phyloP scores from a whole-genome alignment of 64 coral and sea anemone species.

The Acropora yongei region DNA sequence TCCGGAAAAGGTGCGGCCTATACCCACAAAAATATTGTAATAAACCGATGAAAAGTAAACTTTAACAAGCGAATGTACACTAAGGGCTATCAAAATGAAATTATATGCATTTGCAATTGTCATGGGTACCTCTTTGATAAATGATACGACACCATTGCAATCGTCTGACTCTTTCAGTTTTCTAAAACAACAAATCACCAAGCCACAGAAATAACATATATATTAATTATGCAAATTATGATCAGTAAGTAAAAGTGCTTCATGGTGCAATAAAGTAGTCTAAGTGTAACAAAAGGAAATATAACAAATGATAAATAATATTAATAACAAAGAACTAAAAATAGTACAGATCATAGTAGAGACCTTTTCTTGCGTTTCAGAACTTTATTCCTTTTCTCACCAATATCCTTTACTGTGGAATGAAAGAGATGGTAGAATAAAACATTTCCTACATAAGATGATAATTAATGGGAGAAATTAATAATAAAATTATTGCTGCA shows the following conservation, averaged over 20 bases:
- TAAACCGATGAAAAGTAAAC: no score
- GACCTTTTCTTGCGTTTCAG: constrained; percentile 21
- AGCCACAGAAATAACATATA: not conserved
- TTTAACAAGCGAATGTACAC: no score
- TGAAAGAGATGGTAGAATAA: not conserved
- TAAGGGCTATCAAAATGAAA: not conserved
- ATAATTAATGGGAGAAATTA: no score
- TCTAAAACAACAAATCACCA: not conserved
- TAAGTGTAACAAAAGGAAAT: no score
- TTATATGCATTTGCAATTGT: not conserved
- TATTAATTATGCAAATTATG: no score
- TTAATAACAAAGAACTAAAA: not conserved
- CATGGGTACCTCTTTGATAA: not conserved
- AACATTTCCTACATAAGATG: not conserved
- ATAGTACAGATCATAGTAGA: not conserved
- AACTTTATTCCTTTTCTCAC: not conserved
- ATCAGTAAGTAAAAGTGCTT: no score
- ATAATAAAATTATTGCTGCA: no score
- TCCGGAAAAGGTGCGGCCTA: no score
- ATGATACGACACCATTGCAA: constrained; percentile 1
- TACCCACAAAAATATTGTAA: no score
- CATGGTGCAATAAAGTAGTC: no score
- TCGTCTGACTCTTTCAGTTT: constrained; percentile 2
- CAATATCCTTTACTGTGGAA: not conserved
- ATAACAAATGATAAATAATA: not conserved